Conservation (phyloP, 2,888 invertebrate genomes). For the Dione vanillae region DNA sequence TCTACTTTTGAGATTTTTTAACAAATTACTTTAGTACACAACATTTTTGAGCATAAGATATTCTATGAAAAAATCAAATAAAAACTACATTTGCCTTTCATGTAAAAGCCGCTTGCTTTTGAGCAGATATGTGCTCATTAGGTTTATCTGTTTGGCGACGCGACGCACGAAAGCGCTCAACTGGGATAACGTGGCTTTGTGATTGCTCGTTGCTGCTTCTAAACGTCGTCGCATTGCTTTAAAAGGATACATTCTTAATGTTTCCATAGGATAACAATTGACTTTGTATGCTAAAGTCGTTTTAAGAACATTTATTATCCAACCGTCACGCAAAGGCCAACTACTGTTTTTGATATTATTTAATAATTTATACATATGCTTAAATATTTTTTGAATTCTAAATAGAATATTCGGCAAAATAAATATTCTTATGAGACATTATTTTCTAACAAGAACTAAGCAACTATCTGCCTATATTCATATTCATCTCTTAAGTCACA, state of each 20-base stretch:
- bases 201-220: conserved; percentile 50
- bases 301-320: conserved; percentile 1
- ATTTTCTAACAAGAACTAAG: too few relatives aligned
- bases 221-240: conserved; percentile 37
- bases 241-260: conserved; percentile 49
- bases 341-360: not conserved
- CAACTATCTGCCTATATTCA: not conserved
- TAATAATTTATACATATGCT: too few relatives aligned
- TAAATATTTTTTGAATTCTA: too few relatives aligned
- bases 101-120: conserved; percentile 35
- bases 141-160: conserved; percentile 64
- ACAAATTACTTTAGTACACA: not conserved
- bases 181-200: conserved; percentile 73
- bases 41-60: not conserved
- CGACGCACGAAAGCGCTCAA: conserved; percentile 68
- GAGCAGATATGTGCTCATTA: conserved; percentile 57
- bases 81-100: conserved; percentile 33
- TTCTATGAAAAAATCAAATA: conserved; percentile 22
- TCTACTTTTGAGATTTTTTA: not conserved
- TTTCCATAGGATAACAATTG: conserved; percentile 43
- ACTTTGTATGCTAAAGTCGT: not conserved
- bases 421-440: too few relatives aligned
- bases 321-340: not conserved
- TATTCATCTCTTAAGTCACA: conserved; percentile 12
- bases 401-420: not conserved